A percentile compares a stretch with the other conserved stretches of the same genome.
Conservation (phyloP, 2,797 vertebrate genomes). For the Ataeniobius toweri region DNA sequence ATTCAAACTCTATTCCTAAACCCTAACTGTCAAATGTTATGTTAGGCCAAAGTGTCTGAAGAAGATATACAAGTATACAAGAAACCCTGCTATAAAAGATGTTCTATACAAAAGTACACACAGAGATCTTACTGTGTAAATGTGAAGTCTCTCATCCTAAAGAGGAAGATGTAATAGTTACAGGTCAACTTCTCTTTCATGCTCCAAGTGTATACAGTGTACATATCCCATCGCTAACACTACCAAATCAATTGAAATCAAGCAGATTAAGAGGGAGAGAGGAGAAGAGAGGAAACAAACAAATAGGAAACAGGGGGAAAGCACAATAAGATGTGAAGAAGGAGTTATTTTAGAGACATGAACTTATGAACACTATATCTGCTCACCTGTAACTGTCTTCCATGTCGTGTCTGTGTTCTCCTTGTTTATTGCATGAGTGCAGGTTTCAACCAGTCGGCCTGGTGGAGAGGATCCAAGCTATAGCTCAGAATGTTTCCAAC, state of each 20-base stretch:
- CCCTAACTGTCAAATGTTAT: not conserved
- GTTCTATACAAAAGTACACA: conserved; percentile 2
- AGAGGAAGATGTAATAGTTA: conserved; percentile 64
- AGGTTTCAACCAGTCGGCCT: conserved; percentile 88
- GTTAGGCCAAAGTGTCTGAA: not conserved
- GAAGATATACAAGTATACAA: not conserved
- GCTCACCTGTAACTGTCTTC: not conserved
- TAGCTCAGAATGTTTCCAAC: conserved; percentile 97
- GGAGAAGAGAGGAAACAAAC: not conserved
- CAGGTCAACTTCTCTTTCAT: conserved; percentile 77
- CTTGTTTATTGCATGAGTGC: conserved; percentile 23
- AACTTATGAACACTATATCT: not conserved
- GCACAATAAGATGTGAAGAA: conserved; percentile 8
- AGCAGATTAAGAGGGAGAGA: conserved; percentile 1
- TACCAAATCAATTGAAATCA: conserved; percentile 57
- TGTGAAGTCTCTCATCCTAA: conserved; percentile 46
- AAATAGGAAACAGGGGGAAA: not conserved
- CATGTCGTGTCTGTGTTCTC: conserved; percentile 6
- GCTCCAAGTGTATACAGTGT: conserved; percentile 78
- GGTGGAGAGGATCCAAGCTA: conserved; percentile 96
- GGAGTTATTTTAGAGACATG: not conserved
- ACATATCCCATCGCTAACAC: conserved; percentile 61
- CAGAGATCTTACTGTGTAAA: conserved; percentile 37
- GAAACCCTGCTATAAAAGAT: not conserved
- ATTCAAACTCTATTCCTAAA: not conserved